A percentile compares a stretch with the other conserved stretches of the same genome.
phyloP scores from a whole-genome alignment of 2,888 invertebrate species.

The Eristalinus sepulchralis region DNA sequence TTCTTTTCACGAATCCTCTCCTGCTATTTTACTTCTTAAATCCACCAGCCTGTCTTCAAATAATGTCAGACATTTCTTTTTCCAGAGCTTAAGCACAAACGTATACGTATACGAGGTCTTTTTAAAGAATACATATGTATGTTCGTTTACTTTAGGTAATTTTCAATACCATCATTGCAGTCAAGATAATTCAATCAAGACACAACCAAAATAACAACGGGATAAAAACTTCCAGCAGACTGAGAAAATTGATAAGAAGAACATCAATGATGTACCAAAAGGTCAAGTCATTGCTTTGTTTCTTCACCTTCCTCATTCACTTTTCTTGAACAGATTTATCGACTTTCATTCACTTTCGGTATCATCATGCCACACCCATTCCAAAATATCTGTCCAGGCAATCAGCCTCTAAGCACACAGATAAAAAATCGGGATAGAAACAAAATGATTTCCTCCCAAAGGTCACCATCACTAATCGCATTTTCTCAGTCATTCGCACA shows the following conservation, averaged over 20 bases:
- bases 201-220: background rate
- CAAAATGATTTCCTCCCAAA: slow-evolving; percentile 18
- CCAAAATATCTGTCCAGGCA: background rate
- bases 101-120: too few relatives aligned
- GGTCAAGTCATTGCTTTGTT: background rate
- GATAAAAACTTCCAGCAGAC: background rate
- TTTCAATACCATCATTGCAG: too few relatives aligned
- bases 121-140: too few relatives aligned
- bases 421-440: background rate
- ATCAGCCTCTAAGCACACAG: background rate
- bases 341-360: background rate
- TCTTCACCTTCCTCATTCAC: background rate
- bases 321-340: background rate
- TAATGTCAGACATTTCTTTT: too few relatives aligned
- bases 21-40: too few relatives aligned
- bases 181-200: too few relatives aligned
- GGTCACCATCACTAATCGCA: slow-evolving; percentile 29
- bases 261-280: background rate
- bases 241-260: background rate
- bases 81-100: too few relatives aligned
- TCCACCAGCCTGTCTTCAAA: too few relatives aligned
- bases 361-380: background rate
- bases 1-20: too few relatives aligned
- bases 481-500: slow-evolving; percentile 6
- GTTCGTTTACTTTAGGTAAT: too few relatives aligned